Evolutionary conservation across 2,888 invertebrate species (phyloP).

Genomic region (Sphaerolaimus hirsutus): DNA sequence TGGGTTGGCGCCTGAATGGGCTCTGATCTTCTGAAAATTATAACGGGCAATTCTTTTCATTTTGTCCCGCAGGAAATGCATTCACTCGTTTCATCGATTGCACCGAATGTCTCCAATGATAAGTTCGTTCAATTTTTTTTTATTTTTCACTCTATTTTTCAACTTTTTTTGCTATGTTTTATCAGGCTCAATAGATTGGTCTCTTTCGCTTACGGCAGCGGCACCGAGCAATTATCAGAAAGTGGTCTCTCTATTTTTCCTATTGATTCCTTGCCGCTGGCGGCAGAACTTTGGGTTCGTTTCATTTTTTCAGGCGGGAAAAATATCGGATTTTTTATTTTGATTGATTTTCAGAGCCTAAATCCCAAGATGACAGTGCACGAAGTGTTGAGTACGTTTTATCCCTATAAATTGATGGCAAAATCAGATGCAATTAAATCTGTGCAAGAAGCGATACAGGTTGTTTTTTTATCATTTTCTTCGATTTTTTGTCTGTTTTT

Average conservation of each 20-base stretch:
- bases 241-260: conserved; percentile 71
- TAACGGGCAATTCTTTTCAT: too few relatives aligned
- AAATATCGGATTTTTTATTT: conserved; percentile 11
- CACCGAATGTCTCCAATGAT: neutral
- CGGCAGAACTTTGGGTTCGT: conserved; percentile 43
- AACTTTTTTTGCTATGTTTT: neutral
- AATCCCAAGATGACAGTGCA: conserved; percentile 43
- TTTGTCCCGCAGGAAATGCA: too few relatives aligned
- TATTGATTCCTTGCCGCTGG: conserved; percentile 46
- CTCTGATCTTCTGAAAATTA: too few relatives aligned
- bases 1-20: too few relatives aligned
- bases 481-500: conserved; percentile 3
- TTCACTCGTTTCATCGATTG: neutral
- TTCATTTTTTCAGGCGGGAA: conserved; percentile 9
- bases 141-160: neutral
- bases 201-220: conserved; percentile 51
- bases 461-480: conserved; percentile 11
- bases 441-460: conserved; percentile 43
- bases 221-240: conserved; percentile 44
- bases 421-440: conserved; percentile 49
- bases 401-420: conserved; percentile 57
- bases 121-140: neutral
- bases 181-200: conserved; percentile 41
- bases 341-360: conserved; percentile 37
- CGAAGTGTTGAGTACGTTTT: conserved; percentile 48